phyloP scores from a whole-genome alignment of 1,140 invertebrate species.

The Latrodectus geometricus region DNA sequence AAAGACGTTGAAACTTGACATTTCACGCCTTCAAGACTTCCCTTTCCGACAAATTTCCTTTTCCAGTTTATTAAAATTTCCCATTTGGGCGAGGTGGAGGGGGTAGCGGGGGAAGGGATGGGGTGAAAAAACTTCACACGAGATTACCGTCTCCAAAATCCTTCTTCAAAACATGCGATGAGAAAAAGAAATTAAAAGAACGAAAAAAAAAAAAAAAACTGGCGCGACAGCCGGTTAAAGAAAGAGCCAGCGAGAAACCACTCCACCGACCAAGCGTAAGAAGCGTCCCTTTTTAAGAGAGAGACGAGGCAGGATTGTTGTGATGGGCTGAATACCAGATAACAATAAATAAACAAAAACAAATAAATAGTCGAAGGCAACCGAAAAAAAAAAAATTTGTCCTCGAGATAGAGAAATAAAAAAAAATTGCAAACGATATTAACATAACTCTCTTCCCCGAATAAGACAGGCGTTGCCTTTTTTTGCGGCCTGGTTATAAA shows the following conservation, averaged over 20 bases:
- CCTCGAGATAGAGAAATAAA: constrained; percentile 18
- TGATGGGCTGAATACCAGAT: not conserved
- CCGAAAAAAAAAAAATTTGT: not conserved
- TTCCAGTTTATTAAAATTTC: too few relatives aligned
- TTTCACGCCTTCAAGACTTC: too few relatives aligned
- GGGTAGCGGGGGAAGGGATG: not conserved
- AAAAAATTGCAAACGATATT: not conserved
- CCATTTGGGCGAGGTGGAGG: too few relatives aligned
- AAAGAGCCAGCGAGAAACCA: not conserved
- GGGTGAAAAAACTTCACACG: not conserved
- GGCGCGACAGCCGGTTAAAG: not conserved
- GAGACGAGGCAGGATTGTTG: not conserved
- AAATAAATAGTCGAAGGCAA: not conserved
- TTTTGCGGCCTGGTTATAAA: constrained; percentile 32
- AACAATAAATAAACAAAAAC: constrained; percentile 8
- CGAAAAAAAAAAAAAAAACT: constrained; percentile 4
- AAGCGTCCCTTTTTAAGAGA: constrained; percentile 2
- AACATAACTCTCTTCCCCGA: not conserved
- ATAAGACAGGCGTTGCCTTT: constrained; percentile 51
- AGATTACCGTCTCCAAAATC: not conserved
- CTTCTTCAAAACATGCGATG: too few relatives aligned
- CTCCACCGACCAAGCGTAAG: constrained; percentile 22
- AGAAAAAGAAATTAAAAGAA: not conserved
- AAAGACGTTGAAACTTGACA: too few relatives aligned
- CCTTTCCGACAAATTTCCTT: too few relatives aligned